A percentile compares a stretch with the other conserved stretches of the same genome.
phyloP scores from a whole-genome alignment of 2,888 invertebrate genomes.

The Drosophila formosana region DNA sequence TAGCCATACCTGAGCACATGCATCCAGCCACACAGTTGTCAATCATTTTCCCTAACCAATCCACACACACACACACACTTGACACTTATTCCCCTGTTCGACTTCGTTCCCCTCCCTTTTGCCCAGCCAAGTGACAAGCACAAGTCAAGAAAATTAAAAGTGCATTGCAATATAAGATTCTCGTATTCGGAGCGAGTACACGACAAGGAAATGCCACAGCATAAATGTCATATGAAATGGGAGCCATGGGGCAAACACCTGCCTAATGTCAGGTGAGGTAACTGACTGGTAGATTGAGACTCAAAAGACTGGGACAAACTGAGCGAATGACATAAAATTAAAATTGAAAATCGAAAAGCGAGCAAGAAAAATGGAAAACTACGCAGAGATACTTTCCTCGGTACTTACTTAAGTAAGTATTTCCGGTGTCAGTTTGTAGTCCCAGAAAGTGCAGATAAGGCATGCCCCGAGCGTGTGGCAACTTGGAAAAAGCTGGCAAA shows the following conservation, averaged over 20 bases:
- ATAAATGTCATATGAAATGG: slow-evolving; percentile 29
- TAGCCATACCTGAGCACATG: slow-evolving; percentile 19
- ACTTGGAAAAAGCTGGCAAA: slow-evolving; percentile 38
- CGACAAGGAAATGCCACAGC: slow-evolving; percentile 37
- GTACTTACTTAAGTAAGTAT: slow-evolving; percentile 29
- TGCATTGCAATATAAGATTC: slow-evolving; percentile 44
- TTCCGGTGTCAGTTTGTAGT: slow-evolving; percentile 48
- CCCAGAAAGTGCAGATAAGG: slow-evolving; percentile 50
- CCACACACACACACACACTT: slow-evolving; percentile 17
- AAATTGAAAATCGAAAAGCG: slow-evolving; percentile 45
- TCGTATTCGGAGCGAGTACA: not conserved
- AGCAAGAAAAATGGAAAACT: slow-evolving; percentile 39
- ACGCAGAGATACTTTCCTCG: slow-evolving; percentile 17
- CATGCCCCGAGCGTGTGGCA: slow-evolving; percentile 39
- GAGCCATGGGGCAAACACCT: slow-evolving; percentile 49
- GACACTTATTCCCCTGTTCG: slow-evolving; percentile 32
- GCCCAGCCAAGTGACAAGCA: slow-evolving; percentile 24
- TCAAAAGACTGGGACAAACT: slow-evolving; percentile 10
- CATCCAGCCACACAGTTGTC: slow-evolving; percentile 30
- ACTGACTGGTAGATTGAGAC: slow-evolving; percentile 6
- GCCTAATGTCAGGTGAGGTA: slow-evolving; percentile 47
- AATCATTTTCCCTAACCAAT: slow-evolving; percentile 30
- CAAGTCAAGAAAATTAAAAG: slow-evolving; percentile 62
- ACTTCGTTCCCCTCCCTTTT: not conserved
- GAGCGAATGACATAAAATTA: slow-evolving; percentile 47